Percentiles rank a stretch among this genome's conserved stretches.
Evolutionary conservation across 2,888 invertebrate species (phyloP).

Genomic region (Merodon equestris): DNA sequence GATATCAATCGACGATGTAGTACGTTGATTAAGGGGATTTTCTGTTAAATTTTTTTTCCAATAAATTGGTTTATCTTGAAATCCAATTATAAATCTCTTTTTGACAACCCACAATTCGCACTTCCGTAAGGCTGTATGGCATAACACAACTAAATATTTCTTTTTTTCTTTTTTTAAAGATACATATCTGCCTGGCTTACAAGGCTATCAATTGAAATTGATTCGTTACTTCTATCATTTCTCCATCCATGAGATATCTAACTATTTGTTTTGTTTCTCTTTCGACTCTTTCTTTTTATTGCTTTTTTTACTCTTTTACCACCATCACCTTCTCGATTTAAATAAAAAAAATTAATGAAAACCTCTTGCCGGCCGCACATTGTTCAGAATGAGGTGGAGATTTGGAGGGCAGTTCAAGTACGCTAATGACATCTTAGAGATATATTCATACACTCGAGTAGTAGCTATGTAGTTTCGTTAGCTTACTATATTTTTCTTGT

Average conservation of each 20-base stretch:
- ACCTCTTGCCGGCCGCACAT: constrained; percentile 47
- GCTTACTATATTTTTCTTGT: constrained; percentile 17
- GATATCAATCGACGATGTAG: too few relatives aligned
- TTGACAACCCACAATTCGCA: too few relatives aligned
- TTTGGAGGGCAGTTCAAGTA: constrained; percentile 90
- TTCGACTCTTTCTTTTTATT: constrained; percentile 15
- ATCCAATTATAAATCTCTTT: too few relatives aligned
- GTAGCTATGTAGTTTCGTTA: too few relatives aligned
- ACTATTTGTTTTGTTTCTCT: constrained; percentile 34
- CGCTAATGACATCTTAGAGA: constrained; percentile 75
- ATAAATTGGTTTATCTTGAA: too few relatives aligned
- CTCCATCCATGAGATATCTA: constrained; percentile 12
- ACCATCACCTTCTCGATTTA: constrained; percentile 20
- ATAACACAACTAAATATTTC: too few relatives aligned
- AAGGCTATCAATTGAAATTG: constrained; percentile 15
- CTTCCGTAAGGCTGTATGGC: too few relatives aligned
- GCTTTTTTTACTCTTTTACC: constrained; percentile 15
- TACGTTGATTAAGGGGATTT: too few relatives aligned
- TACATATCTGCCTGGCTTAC: too few relatives aligned
- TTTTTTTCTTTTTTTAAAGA: too few relatives aligned
- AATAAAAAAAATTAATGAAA: constrained; percentile 27
- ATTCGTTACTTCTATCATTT: constrained; percentile 33
- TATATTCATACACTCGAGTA: too few relatives aligned
- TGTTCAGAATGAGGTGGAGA: constrained; percentile 82
- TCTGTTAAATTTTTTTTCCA: too few relatives aligned